Conservation (phyloP, 1,140 invertebrate genomes). For the Drosophila micromelanica region DNA sequence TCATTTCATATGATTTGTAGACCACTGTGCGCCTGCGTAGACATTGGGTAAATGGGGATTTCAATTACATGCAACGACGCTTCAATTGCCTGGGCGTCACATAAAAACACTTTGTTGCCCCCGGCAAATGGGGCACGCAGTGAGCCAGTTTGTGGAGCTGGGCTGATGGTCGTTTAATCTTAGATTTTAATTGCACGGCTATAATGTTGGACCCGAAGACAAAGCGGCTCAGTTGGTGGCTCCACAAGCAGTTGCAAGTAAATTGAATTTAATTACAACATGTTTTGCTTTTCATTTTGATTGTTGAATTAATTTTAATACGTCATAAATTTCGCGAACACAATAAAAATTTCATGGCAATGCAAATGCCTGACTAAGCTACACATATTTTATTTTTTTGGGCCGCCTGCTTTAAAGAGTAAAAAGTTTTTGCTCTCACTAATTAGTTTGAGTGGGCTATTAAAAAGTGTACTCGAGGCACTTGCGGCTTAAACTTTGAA, state of each 20-base stretch:
- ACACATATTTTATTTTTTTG: slow-evolving; percentile 1
- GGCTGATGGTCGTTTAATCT: slow-evolving; percentile 70
- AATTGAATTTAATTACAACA: slow-evolving; percentile 79
- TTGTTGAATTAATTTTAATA: slow-evolving; percentile 71
- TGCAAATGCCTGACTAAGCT: slow-evolving; percentile 42
- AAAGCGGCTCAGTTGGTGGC: slow-evolving; percentile 3
- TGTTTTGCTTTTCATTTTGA: slow-evolving; percentile 70
- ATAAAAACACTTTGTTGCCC: slow-evolving; percentile 73
- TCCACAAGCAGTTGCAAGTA: slow-evolving; percentile 65
- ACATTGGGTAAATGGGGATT: slow-evolving; percentile 37
- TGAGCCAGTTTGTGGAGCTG: slow-evolving; percentile 32
- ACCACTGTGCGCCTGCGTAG: slow-evolving; percentile 25
- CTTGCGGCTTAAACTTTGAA: slow-evolving; percentile 64
- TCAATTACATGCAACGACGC: slow-evolving; percentile 44
- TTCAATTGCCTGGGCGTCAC: slow-evolving; percentile 59
- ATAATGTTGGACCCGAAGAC: slow-evolving; percentile 53
- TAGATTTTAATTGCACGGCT: slow-evolving; percentile 75
- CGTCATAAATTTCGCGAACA: slow-evolving; percentile 65
- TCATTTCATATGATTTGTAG: slow-evolving; percentile 11
- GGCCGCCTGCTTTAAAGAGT: slow-evolving; percentile 40
- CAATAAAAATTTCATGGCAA: slow-evolving; percentile 65
- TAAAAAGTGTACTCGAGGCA: slow-evolving; percentile 48
- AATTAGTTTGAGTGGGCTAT: slow-evolving; percentile 75
- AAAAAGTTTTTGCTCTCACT: slow-evolving; percentile 51
- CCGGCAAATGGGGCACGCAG: slow-evolving; percentile 12